A percentile compares a stretch with the other conserved stretches of the same genome.
phyloP scores from a whole-genome alignment of 1,140 invertebrate genomes.

The Ceratitis capitata region DNA sequence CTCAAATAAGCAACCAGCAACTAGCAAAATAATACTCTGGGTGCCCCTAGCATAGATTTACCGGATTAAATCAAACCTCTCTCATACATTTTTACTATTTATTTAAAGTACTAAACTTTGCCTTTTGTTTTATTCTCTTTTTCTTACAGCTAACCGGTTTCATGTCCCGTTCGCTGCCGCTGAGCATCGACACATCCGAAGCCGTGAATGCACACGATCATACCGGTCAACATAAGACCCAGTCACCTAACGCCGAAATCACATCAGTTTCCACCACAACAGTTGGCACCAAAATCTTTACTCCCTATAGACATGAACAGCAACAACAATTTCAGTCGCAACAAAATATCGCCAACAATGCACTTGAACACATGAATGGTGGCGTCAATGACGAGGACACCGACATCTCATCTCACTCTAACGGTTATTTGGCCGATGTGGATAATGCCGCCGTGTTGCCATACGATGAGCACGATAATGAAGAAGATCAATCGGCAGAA shows the following conservation, averaged over 20 bases:
- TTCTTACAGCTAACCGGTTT: constrained; percentile 54
- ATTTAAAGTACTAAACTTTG: too few relatives aligned
- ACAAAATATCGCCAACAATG: not conserved
- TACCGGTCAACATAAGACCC: constrained; percentile 21
- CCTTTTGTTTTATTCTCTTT: too few relatives aligned
- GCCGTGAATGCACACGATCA: constrained; percentile 38
- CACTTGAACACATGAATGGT: not conserved
- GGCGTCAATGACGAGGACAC: constrained; percentile 27
- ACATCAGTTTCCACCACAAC: not conserved
- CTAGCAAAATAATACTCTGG: too few relatives aligned
- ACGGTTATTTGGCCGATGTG: not conserved
- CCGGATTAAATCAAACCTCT: too few relatives aligned
- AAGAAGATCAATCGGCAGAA: constrained; percentile 39
- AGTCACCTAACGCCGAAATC: not conserved
- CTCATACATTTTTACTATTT: too few relatives aligned
- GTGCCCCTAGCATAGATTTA: too few relatives aligned
- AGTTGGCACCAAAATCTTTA: not conserved
- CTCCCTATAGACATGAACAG: not conserved
- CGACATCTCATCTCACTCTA: not conserved
- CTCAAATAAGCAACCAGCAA: too few relatives aligned
- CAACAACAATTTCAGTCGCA: not conserved
- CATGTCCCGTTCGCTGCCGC: constrained; percentile 60
- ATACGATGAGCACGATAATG: constrained; percentile 31
- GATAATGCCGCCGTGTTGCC: constrained; percentile 40
- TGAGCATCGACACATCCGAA: constrained; percentile 56